A percentile compares a stretch with the other conserved stretches of the same genome.
Evolutionary conservation across 2,888 invertebrate genomes (phyloP).

Genomic region (Helleia helle): DNA sequence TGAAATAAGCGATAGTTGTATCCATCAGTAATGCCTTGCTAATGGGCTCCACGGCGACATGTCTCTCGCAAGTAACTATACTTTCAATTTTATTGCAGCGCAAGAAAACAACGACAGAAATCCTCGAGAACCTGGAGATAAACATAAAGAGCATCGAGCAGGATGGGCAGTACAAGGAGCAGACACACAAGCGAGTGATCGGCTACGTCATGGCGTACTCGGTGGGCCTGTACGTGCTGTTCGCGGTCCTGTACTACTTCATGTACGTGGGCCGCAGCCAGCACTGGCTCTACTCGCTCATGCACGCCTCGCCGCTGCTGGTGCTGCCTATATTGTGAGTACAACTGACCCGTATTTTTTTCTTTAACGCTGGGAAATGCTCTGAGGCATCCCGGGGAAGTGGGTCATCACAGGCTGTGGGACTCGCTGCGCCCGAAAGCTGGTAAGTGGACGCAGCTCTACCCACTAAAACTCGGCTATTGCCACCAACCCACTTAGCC

Average conservation of each 20-base stretch:
- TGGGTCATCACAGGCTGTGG: too few species aligned
- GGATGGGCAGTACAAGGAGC: slow-evolving; percentile 85
- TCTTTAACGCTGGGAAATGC: too few species aligned
- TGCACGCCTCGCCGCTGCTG: slow-evolving; percentile 85
- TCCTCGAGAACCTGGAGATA: slow-evolving; percentile 82
- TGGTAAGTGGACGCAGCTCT: too few species aligned
- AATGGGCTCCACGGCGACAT: too few species aligned
- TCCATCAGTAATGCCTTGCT: too few species aligned
- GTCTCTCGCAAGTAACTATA: too few species aligned
- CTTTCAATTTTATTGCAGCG: slow-evolving; percentile 52
- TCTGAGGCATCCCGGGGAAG: too few species aligned
- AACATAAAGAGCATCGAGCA: slow-evolving; percentile 87
- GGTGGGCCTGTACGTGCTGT: slow-evolving; percentile 79
- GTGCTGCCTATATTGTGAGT: slow-evolving; percentile 90
- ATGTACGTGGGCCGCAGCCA: slow-evolving; percentile 86
- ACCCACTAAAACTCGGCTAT: too few species aligned
- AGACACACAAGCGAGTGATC: slow-evolving; percentile 85
- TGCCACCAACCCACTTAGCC: too few species aligned
- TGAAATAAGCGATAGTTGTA: too few species aligned
- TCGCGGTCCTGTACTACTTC: slow-evolving; percentile 83
- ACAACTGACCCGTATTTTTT: slow-evolving; percentile 8
- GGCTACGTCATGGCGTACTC: slow-evolving; percentile 83
- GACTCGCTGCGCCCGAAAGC: too few species aligned
- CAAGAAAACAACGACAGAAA: slow-evolving; percentile 60
- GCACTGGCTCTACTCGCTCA: slow-evolving; percentile 78